Evolutionary conservation across 2,113 vertebrate genomes (phyloP), one percentile per base, ranked within the genome.

Genomic region (Percina caprodes): DNA sequence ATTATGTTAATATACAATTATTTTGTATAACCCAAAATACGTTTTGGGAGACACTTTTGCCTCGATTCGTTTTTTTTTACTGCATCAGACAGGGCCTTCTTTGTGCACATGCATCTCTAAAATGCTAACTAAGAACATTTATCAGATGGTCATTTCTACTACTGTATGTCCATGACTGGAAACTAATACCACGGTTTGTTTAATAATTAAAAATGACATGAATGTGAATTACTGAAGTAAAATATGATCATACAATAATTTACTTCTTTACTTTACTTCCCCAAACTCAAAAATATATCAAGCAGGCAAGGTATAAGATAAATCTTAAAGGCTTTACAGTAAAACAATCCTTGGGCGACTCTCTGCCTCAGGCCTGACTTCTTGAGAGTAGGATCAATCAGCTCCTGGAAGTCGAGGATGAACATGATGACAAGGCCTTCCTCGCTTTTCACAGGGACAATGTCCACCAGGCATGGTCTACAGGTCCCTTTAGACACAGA

Each of bases 321-420:
- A 56, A 45, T n/a, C 7, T 60, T 10, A 54, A 55, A 39, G 2
- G 6, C 10, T 49, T 93, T 86, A 93, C 92, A 93, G 86, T 92
- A 95, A 88, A 96, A 91, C 94, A 96, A 97, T 89, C 94, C 94
- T 74, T 96, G 96, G 0, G 96, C 82, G 58, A 99, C 93, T 51
- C 96, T 93, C 74, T 96, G 97, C 60, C 95, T 96, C 60, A 98
- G 92, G 69, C 96, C 95, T 0, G 96, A 93, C 78, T 95, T 93
- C 19, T 93, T 90, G 4, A 86, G 39, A 0, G 90, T 74, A 0
- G 90, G 90, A 60, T 94, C 95, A 0, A 97, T 88, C 8, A 98
- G 94, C 91, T 99, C 98, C 91, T 99, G 97, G 19, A 98, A 99
- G 93, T 99, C 98, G 71, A 99, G 95, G 95, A 99, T 99, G 95